Base-by-base conservation (phyloP, 2,113 vertebrate genomes). In the Asarcornis scutulata region DNA sequence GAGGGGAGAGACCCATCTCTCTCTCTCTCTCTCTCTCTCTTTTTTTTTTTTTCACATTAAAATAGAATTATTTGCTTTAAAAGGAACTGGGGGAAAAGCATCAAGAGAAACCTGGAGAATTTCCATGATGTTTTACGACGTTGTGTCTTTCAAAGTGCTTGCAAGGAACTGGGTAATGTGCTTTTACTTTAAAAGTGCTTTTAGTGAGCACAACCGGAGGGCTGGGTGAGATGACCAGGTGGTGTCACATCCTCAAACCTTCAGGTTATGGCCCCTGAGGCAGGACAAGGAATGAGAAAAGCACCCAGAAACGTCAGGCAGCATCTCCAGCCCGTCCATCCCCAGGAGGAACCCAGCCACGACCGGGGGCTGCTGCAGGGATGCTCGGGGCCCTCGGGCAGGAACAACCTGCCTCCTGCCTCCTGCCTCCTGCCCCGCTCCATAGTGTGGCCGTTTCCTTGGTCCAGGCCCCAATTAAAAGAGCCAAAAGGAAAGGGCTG, bases 401-500 rank as follows among this genome's bases (percentile, higher is more conserved):
- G 88, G 86, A 89, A 17, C 64, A 83, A 29, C 77, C 71, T 58
- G 91, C 91, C 95, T 96, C 93, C 95, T 89, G 91, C 91, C 95
- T 96, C 93, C 95, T 89, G 78, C 92, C 84, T 48, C 46, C 46
- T 20, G 46, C 46, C 5, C 27, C 68, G 56, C 80, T 50, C 86
- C 42, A 11, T 87, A 63, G 69, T 92, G 85, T 92, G 84, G 90
- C 59, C 82, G 91, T 88, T 88, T 93, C 91, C 92, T 95, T 92
- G 81, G 88, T 86, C 91, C 91, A 91, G 81, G 95, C 88, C 94
- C 94, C 97, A 98, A 97, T 97, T 97, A 96, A 95, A 96, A 95
- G 92, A 92, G 73, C 87, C 93, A 96, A 95, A 95, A 89, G 94
- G 96, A 94, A 96, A 91, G 76, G 88, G 60, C 79, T 0, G 3